These are phyloP conservation scores for Melanotaenia parkinsoni DNA, from an alignment of 2,797 vertebrate species.

Conservation along the genomic window DNA sequence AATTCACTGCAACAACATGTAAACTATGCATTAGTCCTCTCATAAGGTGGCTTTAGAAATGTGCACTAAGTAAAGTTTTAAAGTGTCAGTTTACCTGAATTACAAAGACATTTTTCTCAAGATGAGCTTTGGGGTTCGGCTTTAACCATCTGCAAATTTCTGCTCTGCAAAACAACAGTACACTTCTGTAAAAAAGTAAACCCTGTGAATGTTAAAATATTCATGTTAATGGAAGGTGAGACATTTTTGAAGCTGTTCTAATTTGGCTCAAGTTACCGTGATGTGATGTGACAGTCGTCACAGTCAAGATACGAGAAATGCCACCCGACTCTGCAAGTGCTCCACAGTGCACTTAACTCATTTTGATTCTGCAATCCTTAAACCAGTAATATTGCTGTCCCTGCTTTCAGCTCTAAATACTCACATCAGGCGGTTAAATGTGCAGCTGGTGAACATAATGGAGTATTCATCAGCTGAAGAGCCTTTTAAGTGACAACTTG, in stretches of 20 bases:
- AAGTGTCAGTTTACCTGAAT: conserved; percentile 48
- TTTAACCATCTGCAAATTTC: not conserved
- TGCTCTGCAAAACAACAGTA: too few relatives aligned
- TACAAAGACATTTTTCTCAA: not conserved
- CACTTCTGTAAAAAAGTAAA: not conserved
- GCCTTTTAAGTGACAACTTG: too few relatives aligned
- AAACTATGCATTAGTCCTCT: conserved; percentile 33
- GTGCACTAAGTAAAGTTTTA: conserved; percentile 4
- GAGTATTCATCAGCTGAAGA: too few relatives aligned
- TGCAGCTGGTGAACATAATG: too few relatives aligned
- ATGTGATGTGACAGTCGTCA: not conserved
- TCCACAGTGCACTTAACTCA: not conserved
- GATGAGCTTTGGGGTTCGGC: not conserved
- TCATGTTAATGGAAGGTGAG: too few relatives aligned
- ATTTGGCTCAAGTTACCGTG: not conserved
- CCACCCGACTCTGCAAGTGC: too few relatives aligned
- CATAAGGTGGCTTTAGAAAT: conserved; percentile 7
- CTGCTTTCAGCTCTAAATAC: not conserved
- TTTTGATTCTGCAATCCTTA: too few relatives aligned
- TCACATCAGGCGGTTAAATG: too few relatives aligned
- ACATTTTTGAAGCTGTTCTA: too few relatives aligned
- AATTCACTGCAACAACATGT: not conserved
- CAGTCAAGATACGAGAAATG: too few relatives aligned
- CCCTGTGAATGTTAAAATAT: not conserved
- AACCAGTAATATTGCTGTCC: too few relatives aligned